Evolutionary conservation across 2,113 vertebrate species (phyloP), one percentile per base, ranked within the genome.

Genomic region (Micronycteris hirsuta): DNA sequence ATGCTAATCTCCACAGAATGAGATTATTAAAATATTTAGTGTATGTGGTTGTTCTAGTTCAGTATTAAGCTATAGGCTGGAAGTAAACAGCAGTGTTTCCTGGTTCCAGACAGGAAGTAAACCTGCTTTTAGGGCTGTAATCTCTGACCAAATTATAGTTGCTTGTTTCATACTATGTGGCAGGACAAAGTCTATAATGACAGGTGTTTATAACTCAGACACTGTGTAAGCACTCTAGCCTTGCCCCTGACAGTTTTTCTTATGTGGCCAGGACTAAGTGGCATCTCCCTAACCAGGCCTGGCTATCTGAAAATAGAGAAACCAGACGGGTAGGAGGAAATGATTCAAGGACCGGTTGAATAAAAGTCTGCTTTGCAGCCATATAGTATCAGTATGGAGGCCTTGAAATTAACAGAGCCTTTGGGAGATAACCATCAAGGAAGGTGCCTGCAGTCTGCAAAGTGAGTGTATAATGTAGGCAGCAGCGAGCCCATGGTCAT

Each of bases 131-230:
- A 89, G 36, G 31, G 41, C 84, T 97, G 24, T 97, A 92, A 96
- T 92, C 96, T 92, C 74, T 95, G 86, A 84, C 88, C 83, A 96
- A 94, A 94, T 91, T 95, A 93, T 92, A 92, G 58, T 93, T 87
- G 90, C 52, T 87, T 78, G 31, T 91, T 96, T 96, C 63, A 49
- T 89, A 92, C 87, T 71, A 90, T 90, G 82, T 96, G 84, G 74
- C 96, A 93, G 96, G 89, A 91, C 95, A 97, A 97, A 97, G 94
- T 96, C 93, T 94, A 58, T 94, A 93, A 95, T 94, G 70, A 91
- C 24, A 93, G 93, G 36, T 94, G 45, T 97, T 96, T 97, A 94
- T 96, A 95, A 95, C 74, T 86, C 82, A 96, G 92, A 91, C 78
- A 86, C 63, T 91, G 31, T 90, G 74, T 96, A 84, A 96, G 36